phyloP scores from a whole-genome alignment of 2,113 vertebrate genomes.

The Hylia prasina region DNA sequence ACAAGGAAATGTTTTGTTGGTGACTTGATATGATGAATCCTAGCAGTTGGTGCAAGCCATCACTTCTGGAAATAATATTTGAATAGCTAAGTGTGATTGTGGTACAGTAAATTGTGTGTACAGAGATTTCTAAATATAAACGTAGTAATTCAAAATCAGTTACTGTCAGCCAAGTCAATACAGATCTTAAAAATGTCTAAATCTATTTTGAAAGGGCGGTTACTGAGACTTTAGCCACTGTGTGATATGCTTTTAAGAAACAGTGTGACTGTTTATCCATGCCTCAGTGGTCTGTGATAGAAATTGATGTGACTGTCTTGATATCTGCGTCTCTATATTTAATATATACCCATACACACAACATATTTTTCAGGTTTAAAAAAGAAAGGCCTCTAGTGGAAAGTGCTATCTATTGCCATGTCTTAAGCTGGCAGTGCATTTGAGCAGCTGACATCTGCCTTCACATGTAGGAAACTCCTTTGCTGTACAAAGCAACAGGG shows the following conservation, averaged over 20 bases:
- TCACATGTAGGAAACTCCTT: not conserved
- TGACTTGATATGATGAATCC: not conserved
- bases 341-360: not conserved
- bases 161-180: not conserved
- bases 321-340: not conserved
- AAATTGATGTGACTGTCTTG: not conserved
- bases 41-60: not conserved
- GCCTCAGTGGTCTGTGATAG: not conserved
- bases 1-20: not conserved
- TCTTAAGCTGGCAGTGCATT: not conserved
- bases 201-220: not conserved
- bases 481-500: not conserved
- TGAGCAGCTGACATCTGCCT: not conserved
- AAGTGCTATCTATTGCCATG: not conserved
- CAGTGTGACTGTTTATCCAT: not conserved
- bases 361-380: not conserved
- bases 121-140: constrained; percentile 34
- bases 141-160: not conserved
- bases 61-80: not conserved
- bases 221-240: not conserved
- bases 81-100: not conserved
- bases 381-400: not conserved
- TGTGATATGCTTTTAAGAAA: not conserved
- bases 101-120: not conserved
- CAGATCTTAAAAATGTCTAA: not conserved